A percentile compares a stretch with the other conserved stretches of the same genome.
phyloP scores from a whole-genome alignment of 2,888 invertebrate species.

The Acleris emargana region DNA sequence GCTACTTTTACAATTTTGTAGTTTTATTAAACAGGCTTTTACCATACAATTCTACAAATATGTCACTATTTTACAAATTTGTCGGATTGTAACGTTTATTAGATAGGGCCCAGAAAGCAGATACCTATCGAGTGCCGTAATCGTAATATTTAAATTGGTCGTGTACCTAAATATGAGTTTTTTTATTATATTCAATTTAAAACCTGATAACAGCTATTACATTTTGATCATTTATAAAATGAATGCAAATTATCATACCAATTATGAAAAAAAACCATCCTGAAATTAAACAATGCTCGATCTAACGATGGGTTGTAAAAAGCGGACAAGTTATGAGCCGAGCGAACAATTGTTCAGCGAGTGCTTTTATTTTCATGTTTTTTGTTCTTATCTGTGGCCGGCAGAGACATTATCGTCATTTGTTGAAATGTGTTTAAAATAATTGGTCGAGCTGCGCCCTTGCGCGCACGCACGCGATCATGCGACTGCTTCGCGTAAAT shows the following conservation, averaged over 20 bases:
- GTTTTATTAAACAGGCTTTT: too few relatives aligned
- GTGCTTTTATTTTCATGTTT: slow-evolving; percentile 60
- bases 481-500: slow-evolving; percentile 74
- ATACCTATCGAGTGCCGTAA: not conserved
- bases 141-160: not conserved
- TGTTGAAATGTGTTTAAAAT: slow-evolving; percentile 84
- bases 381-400: slow-evolving; percentile 65
- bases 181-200: not conserved
- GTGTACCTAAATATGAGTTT: not conserved
- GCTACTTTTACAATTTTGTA: too few relatives aligned
- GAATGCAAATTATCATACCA: not conserved
- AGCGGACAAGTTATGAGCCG: slow-evolving; percentile 49
- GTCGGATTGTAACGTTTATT: too few relatives aligned
- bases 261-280: not conserved
- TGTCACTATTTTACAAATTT: too few relatives aligned
- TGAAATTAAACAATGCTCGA: slow-evolving; percentile 5
- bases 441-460: slow-evolving; percentile 76
- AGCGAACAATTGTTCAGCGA: slow-evolving; percentile 65
- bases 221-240: not conserved
- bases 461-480: slow-evolving; percentile 78
- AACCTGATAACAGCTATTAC: too few relatives aligned
- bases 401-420: slow-evolving; percentile 81
- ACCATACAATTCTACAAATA: too few relatives aligned
- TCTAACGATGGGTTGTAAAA: slow-evolving; percentile 12
- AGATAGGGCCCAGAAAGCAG: too few relatives aligned